These are phyloP conservation scores for Eilema caniola DNA, from an alignment of 2,888 invertebrate genomes.

Conservation along the genomic window DNA sequence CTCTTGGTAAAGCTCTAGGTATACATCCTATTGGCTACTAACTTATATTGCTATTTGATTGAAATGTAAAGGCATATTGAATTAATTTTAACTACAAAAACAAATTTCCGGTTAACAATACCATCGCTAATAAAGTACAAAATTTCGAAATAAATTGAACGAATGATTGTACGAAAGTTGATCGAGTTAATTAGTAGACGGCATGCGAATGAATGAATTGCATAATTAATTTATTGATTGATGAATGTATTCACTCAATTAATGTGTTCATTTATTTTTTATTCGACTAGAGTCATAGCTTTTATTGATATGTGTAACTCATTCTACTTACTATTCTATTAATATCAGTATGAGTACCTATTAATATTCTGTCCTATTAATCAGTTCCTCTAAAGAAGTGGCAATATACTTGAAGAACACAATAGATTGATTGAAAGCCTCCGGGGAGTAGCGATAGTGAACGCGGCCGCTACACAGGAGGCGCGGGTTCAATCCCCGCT, in stretches of 20 bases:
- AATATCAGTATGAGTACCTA: too few species aligned
- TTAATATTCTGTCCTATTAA: too few species aligned
- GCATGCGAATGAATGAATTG: constrained; percentile 8
- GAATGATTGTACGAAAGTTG: constrained; percentile 31
- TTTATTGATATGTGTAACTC: not conserved
- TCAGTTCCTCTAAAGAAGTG: too few species aligned
- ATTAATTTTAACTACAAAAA: not conserved
- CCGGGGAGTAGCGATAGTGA: too few species aligned
- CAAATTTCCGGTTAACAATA: not conserved
- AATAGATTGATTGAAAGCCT: too few species aligned
- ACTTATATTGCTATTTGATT: not conserved
- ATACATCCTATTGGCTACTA: too few species aligned
- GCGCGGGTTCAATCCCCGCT: too few species aligned
- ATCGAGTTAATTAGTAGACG: constrained; percentile 25
- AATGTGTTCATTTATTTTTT: constrained; percentile 2
- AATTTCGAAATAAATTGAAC: constrained; percentile 25
- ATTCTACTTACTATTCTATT: too few species aligned
- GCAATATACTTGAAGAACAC: too few species aligned
- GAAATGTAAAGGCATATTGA: not conserved
- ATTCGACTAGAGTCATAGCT: not conserved
- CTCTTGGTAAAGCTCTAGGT: too few species aligned
- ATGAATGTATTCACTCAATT: constrained; percentile 10
- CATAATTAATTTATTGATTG: constrained; percentile 26
- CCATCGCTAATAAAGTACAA: constrained; percentile 1
- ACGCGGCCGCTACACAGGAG: too few species aligned